A percentile compares a stretch with the other conserved stretches of the same genome.
These are phyloP conservation scores for Vesta saturnalis DNA, from an alignment of 2,888 invertebrate species.

Conservation along the genomic window DNA sequence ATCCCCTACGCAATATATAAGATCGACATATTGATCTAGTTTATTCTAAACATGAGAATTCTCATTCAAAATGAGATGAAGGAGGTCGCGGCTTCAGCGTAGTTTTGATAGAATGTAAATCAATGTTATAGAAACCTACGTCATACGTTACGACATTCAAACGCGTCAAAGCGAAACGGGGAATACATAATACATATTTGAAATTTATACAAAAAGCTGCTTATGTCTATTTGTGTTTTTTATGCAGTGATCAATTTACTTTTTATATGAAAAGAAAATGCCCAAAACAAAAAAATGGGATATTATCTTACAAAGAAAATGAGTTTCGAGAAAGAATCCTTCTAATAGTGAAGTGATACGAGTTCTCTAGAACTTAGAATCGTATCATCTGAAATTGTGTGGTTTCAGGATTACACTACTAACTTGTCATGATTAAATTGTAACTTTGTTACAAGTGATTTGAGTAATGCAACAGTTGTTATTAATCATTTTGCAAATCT, in stretches of 20 bases:
- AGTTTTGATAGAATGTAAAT: slow-evolving; percentile 37
- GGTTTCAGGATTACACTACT: not conserved
- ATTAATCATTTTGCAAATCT: not conserved
- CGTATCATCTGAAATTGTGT: not conserved
- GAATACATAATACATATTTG: not conserved
- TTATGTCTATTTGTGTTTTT: too few species aligned
- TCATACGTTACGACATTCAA: slow-evolving; percentile 7
- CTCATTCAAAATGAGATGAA: slow-evolving; percentile 35
- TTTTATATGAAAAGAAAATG: too few species aligned
- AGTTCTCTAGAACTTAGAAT: not conserved
- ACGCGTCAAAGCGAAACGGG: slow-evolving; percentile 12
- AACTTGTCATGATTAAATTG: not conserved
- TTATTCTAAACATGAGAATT: slow-evolving; percentile 34
- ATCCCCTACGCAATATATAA: slow-evolving; percentile 29
- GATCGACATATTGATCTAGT: slow-evolving; percentile 32
- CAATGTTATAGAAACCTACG: slow-evolving; percentile 18
- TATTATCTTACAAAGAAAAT: not conserved
- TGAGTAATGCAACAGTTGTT: not conserved
- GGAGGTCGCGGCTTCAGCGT: slow-evolving; percentile 26
- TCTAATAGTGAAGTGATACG: too few species aligned
- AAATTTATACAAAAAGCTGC: not conserved
- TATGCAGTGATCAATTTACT: too few species aligned
- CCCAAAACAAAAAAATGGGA: too few species aligned
- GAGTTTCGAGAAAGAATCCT: too few species aligned
- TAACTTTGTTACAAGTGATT: not conserved